Percentiles rank a stretch among this genome's conserved stretches.
Evolutionary conservation across 2,113 vertebrate species (phyloP).

Genomic region (Coreoperca whiteheadi): DNA sequence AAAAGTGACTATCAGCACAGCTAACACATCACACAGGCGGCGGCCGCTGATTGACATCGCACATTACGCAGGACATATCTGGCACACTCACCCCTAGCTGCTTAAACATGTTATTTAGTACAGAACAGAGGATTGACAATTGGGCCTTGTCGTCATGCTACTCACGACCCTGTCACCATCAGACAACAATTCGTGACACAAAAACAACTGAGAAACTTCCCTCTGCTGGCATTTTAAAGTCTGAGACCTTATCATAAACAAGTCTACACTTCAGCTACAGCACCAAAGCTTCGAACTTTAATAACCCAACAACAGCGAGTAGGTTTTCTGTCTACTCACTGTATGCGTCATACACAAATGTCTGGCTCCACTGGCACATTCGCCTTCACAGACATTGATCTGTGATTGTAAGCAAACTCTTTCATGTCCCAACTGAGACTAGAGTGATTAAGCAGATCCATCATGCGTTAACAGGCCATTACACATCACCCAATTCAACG

Average conservation of each 20-base stretch:
- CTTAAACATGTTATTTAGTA: constrained; percentile 57
- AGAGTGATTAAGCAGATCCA: constrained; percentile 72
- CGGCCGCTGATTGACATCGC: constrained; percentile 67
- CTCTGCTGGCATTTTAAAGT: constrained; percentile 34
- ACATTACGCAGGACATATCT: constrained; percentile 43
- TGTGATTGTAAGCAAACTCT: constrained; percentile 73
- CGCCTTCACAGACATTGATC: constrained; percentile 70
- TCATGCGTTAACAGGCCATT: constrained; percentile 75
- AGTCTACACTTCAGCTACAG: neutral
- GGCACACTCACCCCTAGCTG: constrained; percentile 37
- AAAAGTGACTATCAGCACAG: constrained; percentile 61
- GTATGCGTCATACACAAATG: constrained; percentile 41
- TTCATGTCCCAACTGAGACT: constrained; percentile 68
- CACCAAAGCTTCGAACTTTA: constrained; percentile 44
- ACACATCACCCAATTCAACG: constrained; percentile 69
- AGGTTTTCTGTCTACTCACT: constrained; percentile 38
- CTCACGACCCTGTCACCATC: constrained; percentile 53
- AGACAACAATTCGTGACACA: constrained; percentile 27
- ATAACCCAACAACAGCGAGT: constrained; percentile 8
- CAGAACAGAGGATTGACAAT: constrained; percentile 47
- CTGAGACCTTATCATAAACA: constrained; percentile 31
- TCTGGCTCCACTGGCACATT: constrained; percentile 46
- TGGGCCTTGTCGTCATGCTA: constrained; percentile 49
- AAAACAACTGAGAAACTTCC: constrained; percentile 12
- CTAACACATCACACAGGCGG: constrained; percentile 45